These are phyloP conservation scores for Astyanax mexicanus DNA, from an alignment of 2,797 vertebrate species.

Conservation along the genomic window DNA sequence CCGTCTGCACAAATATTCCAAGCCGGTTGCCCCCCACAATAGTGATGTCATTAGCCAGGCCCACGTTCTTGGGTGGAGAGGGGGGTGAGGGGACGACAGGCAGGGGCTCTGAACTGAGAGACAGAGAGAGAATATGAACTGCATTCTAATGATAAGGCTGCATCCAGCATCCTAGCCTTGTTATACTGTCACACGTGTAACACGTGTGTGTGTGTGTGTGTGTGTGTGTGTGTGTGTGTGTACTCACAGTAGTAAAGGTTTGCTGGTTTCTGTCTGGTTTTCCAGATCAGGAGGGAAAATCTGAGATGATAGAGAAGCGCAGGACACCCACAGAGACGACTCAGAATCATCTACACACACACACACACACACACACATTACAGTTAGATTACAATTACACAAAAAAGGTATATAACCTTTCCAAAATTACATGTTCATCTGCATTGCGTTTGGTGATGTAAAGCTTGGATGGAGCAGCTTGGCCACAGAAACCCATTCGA, in stretches of 20 bases:
- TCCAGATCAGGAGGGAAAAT: conserved; percentile 74
- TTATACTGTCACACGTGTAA: no score
- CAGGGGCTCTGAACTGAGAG: neutral
- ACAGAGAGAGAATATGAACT: neutral
- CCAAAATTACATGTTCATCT: no score
- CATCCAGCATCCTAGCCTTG: no score
- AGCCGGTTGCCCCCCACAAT: conserved; percentile 86
- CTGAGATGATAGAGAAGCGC: conserved; percentile 73
- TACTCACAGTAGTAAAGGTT: conserved; percentile 62
- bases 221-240: neutral
- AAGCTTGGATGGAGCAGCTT: no score
- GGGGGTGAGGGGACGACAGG: conserved; percentile 37
- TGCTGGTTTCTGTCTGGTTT: conserved; percentile 60
- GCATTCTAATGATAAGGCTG: no score
- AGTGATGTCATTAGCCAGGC: conserved; percentile 79
- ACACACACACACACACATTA: conserved; percentile 18
- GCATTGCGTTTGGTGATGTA: no score
- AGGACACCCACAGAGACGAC: conserved; percentile 71
- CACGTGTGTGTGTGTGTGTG: conserved; percentile 4
- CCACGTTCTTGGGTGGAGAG: conserved; percentile 71
- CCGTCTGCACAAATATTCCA: conserved; percentile 84
- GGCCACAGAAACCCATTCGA: no score
- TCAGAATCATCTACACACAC: conserved; percentile 69
- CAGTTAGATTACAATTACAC: no score
- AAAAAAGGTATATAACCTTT: no score